Evolutionary conservation across 92 coral and sea anemone species (phyloP), one percentile per base, ranked within the genome.

Genomic region (Porites evermanni): DNA sequence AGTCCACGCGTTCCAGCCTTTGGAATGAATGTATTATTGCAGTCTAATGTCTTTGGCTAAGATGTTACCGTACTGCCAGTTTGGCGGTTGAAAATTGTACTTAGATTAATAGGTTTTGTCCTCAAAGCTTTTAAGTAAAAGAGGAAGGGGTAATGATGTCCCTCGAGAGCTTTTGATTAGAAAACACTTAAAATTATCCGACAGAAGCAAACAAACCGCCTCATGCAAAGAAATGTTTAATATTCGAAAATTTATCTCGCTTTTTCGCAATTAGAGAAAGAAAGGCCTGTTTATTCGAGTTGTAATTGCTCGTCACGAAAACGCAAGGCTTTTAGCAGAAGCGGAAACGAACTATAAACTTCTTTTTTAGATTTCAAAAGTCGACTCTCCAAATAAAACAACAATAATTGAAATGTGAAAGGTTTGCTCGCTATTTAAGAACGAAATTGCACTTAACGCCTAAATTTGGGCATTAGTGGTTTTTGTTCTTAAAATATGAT

Each of bases 191-290:
- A 81, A 70, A 58, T 81, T 81, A 81, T 70, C 69, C 69, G 60
- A 81, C 38, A 81, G 12, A 51, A 72, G 72, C 76, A 90, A 93
- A 85, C 89, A 91, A 79, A 91, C 88, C 96, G 92, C 96, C 94
- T 88, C 47, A 69, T 74, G 52, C 79, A 88, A 72, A 85, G 86
- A 93, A 91, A 70, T 81, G 21, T 81, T 64, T 66, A 73, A 64
- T 86, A 79, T 74, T 74, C 64, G 64, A 74, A 74, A 19, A 74
- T 86, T 90, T 82, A 86, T 84, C 72, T 83, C 68, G 93, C 70
- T 90, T 73, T 86, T 80, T 74, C 68, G 81, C 79, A 86, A 84
- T 86, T 76, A 88, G 81, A 63, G 64, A 63, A 79, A 88, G 90
- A 88, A 90, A 67, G 70, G 83, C 63, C 24, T 80, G 74, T 90